Conservation (phyloP, 2,113 vertebrate genomes). For the Corythoichthys intestinalis region DNA sequence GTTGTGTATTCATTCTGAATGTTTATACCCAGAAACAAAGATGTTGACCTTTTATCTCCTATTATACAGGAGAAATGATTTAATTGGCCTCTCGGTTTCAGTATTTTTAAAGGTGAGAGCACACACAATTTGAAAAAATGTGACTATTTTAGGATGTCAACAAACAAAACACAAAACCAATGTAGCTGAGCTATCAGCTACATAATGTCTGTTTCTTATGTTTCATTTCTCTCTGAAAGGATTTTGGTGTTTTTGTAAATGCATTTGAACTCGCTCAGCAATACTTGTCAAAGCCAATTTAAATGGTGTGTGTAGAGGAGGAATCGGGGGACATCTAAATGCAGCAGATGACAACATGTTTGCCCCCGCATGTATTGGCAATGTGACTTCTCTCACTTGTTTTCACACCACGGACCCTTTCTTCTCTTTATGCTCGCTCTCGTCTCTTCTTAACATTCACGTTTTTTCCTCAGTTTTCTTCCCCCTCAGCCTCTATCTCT, state of each 20-base stretch:
- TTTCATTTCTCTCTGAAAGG: constrained; percentile 1
- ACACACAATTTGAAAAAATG: background rate
- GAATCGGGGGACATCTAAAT: constrained; percentile 46
- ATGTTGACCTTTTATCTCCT: background rate
- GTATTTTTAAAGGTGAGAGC: background rate
- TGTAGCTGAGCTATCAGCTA: background rate
- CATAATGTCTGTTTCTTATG: background rate
- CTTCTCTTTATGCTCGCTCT: constrained; percentile 13
- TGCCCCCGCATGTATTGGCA: constrained; percentile 43
- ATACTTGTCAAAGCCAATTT: constrained; percentile 51
- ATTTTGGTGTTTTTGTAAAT: constrained; percentile 21
- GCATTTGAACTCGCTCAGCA: constrained; percentile 27
- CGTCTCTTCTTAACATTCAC: constrained; percentile 25
- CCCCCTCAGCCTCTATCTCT: constrained; percentile 6
- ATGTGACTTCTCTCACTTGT: constrained; percentile 29
- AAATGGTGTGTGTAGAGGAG: constrained; percentile 38
- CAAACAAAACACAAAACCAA: background rate
- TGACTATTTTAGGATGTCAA: constrained; percentile 1
- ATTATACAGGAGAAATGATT: background rate
- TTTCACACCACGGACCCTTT: constrained; percentile 22
- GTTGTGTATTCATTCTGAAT: constrained; percentile 11
- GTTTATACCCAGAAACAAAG: background rate
- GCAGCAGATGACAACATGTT: constrained; percentile 47
- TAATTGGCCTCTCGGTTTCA: background rate
- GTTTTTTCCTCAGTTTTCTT: constrained; percentile 29